A percentile compares a stretch with the other conserved stretches of the same genome.
These are phyloP conservation scores for Pachydiplax longipennis DNA, from an alignment of 2,888 invertebrate species.

Conservation along the genomic window DNA sequence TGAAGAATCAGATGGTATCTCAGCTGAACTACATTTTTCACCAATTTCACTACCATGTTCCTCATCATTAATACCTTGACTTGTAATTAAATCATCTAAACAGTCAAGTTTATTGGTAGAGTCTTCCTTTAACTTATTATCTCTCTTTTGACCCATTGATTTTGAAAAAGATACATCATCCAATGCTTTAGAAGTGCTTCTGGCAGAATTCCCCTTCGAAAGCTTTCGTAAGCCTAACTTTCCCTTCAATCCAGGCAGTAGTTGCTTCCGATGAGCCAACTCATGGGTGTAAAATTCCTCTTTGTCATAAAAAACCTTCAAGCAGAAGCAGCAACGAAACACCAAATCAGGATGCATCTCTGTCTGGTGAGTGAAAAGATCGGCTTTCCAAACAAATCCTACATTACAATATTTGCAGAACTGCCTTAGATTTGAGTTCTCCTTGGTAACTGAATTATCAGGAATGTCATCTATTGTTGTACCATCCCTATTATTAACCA, in stretches of 20 bases:
- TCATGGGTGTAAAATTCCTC: background rate
- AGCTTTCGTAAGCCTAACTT: background rate
- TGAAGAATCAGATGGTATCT: background rate
- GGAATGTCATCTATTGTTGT: background rate
- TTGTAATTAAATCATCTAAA: background rate
- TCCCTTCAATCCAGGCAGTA: background rate
- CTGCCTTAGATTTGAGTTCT: background rate
- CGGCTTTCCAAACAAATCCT: constrained; percentile 13
- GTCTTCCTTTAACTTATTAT: background rate
- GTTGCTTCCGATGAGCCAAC: background rate
- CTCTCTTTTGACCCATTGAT: background rate
- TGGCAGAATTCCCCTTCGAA: background rate
- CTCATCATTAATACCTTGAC: background rate
- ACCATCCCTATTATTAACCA: background rate
- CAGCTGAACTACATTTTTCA: background rate
- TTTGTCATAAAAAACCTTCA: constrained; percentile 17
- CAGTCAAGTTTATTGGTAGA: background rate
- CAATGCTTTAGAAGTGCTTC: background rate
- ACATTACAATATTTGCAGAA: background rate
- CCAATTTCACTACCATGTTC: background rate
- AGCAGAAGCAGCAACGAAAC: constrained; percentile 12
- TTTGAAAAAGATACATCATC: background rate
- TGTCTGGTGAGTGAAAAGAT: constrained; percentile 10
- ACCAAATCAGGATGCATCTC: background rate
- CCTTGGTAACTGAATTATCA: background rate